Conservation (phyloP, 2,888 invertebrate species). For the Merodon equestris region DNA sequence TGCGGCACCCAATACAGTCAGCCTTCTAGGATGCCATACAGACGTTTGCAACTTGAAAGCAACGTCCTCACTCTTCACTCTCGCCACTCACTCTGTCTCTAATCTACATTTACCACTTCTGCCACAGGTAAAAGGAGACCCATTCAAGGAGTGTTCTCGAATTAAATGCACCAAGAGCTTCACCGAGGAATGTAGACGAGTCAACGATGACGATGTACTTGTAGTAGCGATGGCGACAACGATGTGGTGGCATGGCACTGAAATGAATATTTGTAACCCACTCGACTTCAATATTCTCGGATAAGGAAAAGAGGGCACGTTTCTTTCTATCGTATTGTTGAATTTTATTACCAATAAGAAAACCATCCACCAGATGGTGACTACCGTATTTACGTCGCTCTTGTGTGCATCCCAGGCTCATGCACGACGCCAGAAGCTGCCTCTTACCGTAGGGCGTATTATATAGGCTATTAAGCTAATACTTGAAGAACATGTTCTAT, state of each 20-base stretch:
- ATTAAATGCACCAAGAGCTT: conserved; percentile 15
- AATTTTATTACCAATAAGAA: conserved; percentile 64
- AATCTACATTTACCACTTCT: conserved; percentile 4
- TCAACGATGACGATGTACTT: not conserved
- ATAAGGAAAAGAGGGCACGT: conserved; percentile 34
- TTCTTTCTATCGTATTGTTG: conserved; percentile 46
- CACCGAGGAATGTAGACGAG: conserved; percentile 8
- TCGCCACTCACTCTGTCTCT: no score
- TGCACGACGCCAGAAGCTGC: conserved; percentile 27
- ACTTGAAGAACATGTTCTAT: conserved; percentile 17
- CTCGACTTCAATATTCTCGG: conserved; percentile 4
- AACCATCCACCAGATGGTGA: conserved; percentile 63
- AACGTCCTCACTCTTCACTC: conserved; percentile 4
- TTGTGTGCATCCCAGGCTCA: conserved; percentile 22
- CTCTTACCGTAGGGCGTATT: conserved; percentile 13
- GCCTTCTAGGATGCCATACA: not conserved
- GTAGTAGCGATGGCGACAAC: conserved; percentile 26
- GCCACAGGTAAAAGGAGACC: conserved; percentile 26
- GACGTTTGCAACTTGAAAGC: not conserved
- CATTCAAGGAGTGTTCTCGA: conserved; percentile 12
- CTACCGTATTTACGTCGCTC: conserved; percentile 51
- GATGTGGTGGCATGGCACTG: conserved; percentile 36
- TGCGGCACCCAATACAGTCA: not conserved
- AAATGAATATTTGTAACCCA: conserved; percentile 51
- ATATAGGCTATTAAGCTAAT: conserved; percentile 40